A percentile compares a stretch with the other conserved stretches of the same genome.
Conservation (phyloP, 2,888 invertebrate genomes). For the Polydrusus tereticollis region DNA sequence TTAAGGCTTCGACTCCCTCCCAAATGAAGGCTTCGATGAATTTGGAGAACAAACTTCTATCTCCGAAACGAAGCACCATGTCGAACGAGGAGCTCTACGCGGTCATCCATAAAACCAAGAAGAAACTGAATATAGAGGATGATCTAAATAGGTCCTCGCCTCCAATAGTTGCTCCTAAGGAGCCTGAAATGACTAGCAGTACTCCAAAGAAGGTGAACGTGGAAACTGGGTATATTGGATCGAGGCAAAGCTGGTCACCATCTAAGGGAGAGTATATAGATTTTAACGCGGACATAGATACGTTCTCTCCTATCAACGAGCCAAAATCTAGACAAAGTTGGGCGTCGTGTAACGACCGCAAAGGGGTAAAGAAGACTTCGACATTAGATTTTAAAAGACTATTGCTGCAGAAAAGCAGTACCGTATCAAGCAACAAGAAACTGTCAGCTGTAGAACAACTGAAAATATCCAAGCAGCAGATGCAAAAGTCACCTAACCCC, state of each 20-base stretch:
- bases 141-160: constrained; percentile 68
- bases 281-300: constrained; percentile 62
- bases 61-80: constrained; percentile 80
- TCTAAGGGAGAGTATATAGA: constrained; percentile 65
- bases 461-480: constrained; percentile 75
- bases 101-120: constrained; percentile 83
- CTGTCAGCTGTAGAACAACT: constrained; percentile 85
- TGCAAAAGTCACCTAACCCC: constrained; percentile 49
- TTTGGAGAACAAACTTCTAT: constrained; percentile 70
- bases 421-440: constrained; percentile 70
- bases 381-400: constrained; percentile 87
- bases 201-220: constrained; percentile 67
- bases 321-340: constrained; percentile 67
- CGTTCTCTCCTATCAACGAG: constrained; percentile 63
- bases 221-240: constrained; percentile 75
- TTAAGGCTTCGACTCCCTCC: constrained; percentile 79
- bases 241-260: constrained; percentile 77
- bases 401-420: constrained; percentile 79
- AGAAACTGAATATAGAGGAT: constrained; percentile 77
- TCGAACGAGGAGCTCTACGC: constrained; percentile 84
- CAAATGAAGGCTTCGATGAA: constrained; percentile 68
- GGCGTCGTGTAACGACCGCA: constrained; percentile 76
- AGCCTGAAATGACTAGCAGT: constrained; percentile 36
- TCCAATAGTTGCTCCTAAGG: constrained; percentile 1
- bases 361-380: constrained; percentile 79